Conservation (phyloP, 2,888 invertebrate genomes). For the Heliconius charithonia region DNA sequence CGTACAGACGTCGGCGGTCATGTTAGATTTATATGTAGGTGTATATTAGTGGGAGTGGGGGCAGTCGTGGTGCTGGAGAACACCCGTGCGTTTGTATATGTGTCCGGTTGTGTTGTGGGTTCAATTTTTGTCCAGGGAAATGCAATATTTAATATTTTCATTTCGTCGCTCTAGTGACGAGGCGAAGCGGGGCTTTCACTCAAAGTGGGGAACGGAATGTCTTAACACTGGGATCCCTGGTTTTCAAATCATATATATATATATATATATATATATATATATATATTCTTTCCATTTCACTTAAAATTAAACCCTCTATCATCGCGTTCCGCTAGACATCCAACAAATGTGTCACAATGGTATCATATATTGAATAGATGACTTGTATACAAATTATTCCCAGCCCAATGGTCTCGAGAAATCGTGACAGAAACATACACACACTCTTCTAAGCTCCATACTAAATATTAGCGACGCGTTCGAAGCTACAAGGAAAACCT, state of each 20-base stretch:
- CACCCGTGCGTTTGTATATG: too few relatives aligned
- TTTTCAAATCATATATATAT: too few relatives aligned
- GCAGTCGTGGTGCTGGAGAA: too few relatives aligned
- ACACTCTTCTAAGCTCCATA: conserved; percentile 4
- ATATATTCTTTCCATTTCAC: neutral
- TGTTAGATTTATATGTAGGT: neutral
- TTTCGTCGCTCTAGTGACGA: too few relatives aligned
- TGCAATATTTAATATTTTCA: too few relatives aligned
- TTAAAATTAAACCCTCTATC: neutral
- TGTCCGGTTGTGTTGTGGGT: too few relatives aligned
- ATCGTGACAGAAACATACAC: conserved; percentile 18
- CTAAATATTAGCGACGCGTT: conserved; percentile 36
- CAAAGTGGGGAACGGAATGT: too few relatives aligned
- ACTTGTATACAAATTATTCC: conserved; percentile 20
- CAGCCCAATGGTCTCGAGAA: conserved; percentile 17
- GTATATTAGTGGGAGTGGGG: neutral
- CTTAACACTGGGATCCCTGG: too few relatives aligned
- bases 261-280: too few relatives aligned
- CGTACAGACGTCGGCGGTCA: conserved; percentile 6
- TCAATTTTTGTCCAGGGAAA: too few relatives aligned
- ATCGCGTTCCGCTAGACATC: too few relatives aligned
- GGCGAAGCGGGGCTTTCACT: too few relatives aligned
- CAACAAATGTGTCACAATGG: neutral
- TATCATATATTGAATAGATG: conserved; percentile 6
- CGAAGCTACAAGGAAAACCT: conserved; percentile 36